phyloP scores from a whole-genome alignment of 2,888 invertebrate species.

The Anorthoa munda region DNA sequence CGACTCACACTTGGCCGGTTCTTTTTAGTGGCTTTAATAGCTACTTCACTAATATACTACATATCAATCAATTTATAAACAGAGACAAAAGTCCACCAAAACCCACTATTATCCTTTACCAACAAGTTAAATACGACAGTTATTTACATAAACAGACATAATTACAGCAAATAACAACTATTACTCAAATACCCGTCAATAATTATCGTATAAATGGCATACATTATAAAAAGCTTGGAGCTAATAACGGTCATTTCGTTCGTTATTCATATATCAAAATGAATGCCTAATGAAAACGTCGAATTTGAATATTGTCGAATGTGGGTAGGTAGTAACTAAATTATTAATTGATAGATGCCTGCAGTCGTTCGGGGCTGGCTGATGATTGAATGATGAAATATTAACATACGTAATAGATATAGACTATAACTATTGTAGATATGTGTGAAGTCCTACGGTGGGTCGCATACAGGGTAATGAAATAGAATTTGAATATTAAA shows the following conservation, averaged over 20 bases:
- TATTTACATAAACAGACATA: constrained; percentile 38
- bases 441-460: not conserved
- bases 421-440: constrained; percentile 34
- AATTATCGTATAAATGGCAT: constrained; percentile 49
- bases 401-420: constrained; percentile 76
- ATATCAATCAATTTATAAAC: not conserved
- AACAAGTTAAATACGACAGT: constrained; percentile 39
- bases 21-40: too few relatives aligned
- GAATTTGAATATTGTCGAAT: constrained; percentile 84
- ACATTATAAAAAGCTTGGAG: constrained; percentile 56
- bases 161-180: constrained; percentile 33
- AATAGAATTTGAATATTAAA: constrained; percentile 22
- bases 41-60: too few relatives aligned
- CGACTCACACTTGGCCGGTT: too few relatives aligned
- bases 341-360: constrained; percentile 74
- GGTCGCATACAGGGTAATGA: constrained; percentile 6
- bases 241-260: constrained; percentile 77
- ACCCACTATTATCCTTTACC: constrained; percentile 27
- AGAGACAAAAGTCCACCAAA: constrained; percentile 20
- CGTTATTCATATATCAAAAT: constrained; percentile 82
- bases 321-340: constrained; percentile 80
- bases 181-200: constrained; percentile 50
- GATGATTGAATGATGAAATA: constrained; percentile 81
- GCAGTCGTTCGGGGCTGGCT: constrained; percentile 69
- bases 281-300: constrained; percentile 83